phyloP scores from a whole-genome alignment of 2,888 invertebrate genomes.

The Drosophila fungiperda region DNA sequence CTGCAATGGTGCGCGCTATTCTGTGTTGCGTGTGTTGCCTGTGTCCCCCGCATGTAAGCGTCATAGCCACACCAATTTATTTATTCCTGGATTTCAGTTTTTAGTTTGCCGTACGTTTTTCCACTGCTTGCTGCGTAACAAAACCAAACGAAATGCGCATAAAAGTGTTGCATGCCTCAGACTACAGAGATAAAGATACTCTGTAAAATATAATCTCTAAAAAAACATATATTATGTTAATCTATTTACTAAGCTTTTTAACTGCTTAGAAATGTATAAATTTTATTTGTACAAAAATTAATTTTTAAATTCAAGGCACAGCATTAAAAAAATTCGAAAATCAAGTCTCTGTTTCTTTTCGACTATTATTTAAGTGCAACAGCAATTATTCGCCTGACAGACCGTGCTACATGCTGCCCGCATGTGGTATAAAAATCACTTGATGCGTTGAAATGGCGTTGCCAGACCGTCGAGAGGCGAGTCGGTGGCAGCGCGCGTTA shows the following conservation, averaged over 20 bases:
- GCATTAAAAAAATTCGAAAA: not conserved
- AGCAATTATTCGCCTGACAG: not conserved
- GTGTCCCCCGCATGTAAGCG: constrained; percentile 64
- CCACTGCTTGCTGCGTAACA: constrained; percentile 49
- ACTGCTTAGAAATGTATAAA: not conserved
- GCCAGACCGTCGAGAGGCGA: constrained; percentile 59
- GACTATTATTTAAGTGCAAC: not conserved
- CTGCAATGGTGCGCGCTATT: constrained; percentile 42
- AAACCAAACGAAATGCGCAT: constrained; percentile 17
- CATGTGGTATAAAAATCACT: constrained; percentile 55
- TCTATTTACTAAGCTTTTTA: not conserved
- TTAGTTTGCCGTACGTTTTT: constrained; percentile 74
- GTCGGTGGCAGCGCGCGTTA: constrained; percentile 70
- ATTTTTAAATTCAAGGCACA: not conserved
- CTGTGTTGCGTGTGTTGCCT: constrained; percentile 26
- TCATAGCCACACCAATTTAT: constrained; percentile 80
- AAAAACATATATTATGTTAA: not conserved
- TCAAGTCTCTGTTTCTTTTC: not conserved
- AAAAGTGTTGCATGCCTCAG: not conserved
- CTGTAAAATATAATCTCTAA: not conserved
- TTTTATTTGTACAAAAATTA: not conserved
- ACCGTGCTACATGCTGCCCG: constrained; percentile 3
- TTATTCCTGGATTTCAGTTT: constrained; percentile 78
- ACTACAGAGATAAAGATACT: constrained; percentile 3
- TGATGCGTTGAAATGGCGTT: constrained; percentile 74